Percentiles rank a stretch among this genome's conserved stretches.
Conservation (phyloP, 2,888 invertebrate genomes). For the Drosophila formosana region DNA sequence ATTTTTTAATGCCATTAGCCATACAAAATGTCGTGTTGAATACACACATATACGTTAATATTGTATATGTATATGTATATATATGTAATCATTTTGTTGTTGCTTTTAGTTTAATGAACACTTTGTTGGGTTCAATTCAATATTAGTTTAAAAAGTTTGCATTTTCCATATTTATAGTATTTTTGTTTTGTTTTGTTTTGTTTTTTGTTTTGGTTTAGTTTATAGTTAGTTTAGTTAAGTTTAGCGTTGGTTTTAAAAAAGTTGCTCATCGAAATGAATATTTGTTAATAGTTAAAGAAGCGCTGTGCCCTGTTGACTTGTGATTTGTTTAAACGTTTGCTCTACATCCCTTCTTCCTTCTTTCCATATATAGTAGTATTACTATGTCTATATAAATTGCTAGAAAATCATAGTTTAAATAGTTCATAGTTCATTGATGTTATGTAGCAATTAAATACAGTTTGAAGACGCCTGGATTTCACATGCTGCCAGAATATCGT, state of each 20-base stretch:
- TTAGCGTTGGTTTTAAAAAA: slow-evolving; percentile 74
- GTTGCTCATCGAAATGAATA: slow-evolving; percentile 68
- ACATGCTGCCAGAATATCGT: slow-evolving; percentile 33
- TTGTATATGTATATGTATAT: slow-evolving; percentile 25
- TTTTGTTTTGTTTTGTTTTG: slow-evolving; percentile 30
- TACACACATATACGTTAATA: slow-evolving; percentile 32
- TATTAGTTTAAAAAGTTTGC: slow-evolving; percentile 75
- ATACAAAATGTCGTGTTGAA: slow-evolving; percentile 72
- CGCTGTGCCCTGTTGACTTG: slow-evolving; percentile 81
- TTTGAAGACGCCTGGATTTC: slow-evolving; percentile 72
- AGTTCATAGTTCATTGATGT: slow-evolving; percentile 35
- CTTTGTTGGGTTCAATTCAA: slow-evolving; percentile 84
- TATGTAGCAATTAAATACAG: slow-evolving; percentile 61
- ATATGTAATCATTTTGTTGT: slow-evolving; percentile 30
- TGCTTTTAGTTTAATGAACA: slow-evolving; percentile 82
- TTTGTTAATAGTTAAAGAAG: slow-evolving; percentile 72
- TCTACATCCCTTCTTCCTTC: slow-evolving; percentile 22
- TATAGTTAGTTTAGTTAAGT: slow-evolving; percentile 61
- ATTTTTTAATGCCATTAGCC: slow-evolving; percentile 57
- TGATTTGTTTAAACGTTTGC: slow-evolving; percentile 41
- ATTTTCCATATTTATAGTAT: slow-evolving; percentile 49
- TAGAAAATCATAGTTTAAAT: slow-evolving; percentile 71
- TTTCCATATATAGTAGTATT: slow-evolving; percentile 16
- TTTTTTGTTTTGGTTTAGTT: slow-evolving; percentile 36
- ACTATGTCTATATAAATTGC: slow-evolving; percentile 63